Base-by-base conservation (phyloP, 2,113 vertebrate genomes). In the Ictalurus punctatus region DNA sequence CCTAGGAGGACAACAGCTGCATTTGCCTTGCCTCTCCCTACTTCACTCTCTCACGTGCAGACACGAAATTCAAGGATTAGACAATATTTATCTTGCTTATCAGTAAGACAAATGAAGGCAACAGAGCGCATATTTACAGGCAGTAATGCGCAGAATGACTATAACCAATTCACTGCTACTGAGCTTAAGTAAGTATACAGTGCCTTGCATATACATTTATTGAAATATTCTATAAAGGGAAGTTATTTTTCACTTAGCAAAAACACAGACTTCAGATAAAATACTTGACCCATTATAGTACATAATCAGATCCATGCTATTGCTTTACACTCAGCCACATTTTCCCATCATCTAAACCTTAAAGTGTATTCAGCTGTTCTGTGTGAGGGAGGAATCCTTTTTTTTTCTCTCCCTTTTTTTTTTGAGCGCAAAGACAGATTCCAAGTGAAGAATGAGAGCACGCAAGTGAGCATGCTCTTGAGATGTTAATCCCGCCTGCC, bases 291-390 rank as follows among this genome's bases (percentile, higher is more conserved):
- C 13, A 44, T 21, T 40, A 17, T 54, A 52, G n/a, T 52, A 79
- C 27, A 52, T 48, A 76, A 48, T 40, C 76, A 59, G 61, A 63
- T 25, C 23, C 30, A n/a, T 30, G n/a, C 65, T 30, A 16, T 14
- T 30, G 79, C 58, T 27, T 25, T 76, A 79, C 12, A 40, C 12
- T 44, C 10, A 61, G 6, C 34, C 2, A 59, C 34, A 27, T 88
- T 58, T 37, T 2, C 80, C n/a, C 80, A 17, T 21, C 54, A 30
- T 37, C 30, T 37, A 30, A 37, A 23, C 9, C 30, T n/a, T 61
- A 10, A 56, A 82, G 78, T 83, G 67, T 90, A 71, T 86, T 54
- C 84, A 89, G 89, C 89, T 89, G 89, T 83, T 40, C 79, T 40
- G 40, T 56, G 69, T 7, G 16, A 74, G 89, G 65, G 58, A 74